These are phyloP conservation scores for Nudaria mundana DNA, from an alignment of 2,888 invertebrate species.

Conservation along the genomic window DNA sequence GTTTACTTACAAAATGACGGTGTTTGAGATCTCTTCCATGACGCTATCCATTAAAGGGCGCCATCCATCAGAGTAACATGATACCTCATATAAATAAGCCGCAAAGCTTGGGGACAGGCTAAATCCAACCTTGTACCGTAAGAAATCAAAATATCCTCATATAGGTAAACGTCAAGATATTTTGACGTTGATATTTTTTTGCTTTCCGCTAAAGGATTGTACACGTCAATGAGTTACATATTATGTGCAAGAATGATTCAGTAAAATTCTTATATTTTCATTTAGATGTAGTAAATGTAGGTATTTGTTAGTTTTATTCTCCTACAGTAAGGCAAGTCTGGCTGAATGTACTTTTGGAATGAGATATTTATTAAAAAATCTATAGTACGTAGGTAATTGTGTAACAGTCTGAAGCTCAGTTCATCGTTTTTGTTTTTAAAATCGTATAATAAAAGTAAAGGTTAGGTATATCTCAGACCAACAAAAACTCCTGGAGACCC, in stretches of 20 bases:
- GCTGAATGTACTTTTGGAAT: too few species aligned
- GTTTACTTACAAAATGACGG: conserved; percentile 25
- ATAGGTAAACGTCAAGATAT: conserved; percentile 15
- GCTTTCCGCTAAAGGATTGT: conserved; percentile 15
- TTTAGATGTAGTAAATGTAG: too few species aligned
- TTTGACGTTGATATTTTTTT: conserved; percentile 30
- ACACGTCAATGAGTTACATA: conserved; percentile 8
- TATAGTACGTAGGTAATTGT: too few species aligned
- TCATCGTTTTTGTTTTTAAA: too few species aligned
- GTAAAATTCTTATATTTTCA: neutral
- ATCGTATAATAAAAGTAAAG: too few species aligned
- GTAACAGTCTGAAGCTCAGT: too few species aligned
- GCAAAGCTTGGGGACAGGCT: conserved; percentile 38
- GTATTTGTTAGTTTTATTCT: too few species aligned
- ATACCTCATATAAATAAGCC: conserved; percentile 53
- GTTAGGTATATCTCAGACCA: too few species aligned
- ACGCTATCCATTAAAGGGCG: conserved; percentile 48
- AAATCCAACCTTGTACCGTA: conserved; percentile 32
- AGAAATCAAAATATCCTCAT: conserved; percentile 33
- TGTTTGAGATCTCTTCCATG: conserved; percentile 26
- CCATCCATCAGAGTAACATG: conserved; percentile 59
- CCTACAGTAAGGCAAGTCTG: too few species aligned
- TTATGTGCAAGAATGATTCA: conserved; percentile 14
- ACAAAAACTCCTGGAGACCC: too few species aligned
- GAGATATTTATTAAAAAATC: too few species aligned